These are phyloP conservation scores for Apotomis betuletana DNA, from an alignment of 2,888 invertebrate species.

Conservation along the genomic window DNA sequence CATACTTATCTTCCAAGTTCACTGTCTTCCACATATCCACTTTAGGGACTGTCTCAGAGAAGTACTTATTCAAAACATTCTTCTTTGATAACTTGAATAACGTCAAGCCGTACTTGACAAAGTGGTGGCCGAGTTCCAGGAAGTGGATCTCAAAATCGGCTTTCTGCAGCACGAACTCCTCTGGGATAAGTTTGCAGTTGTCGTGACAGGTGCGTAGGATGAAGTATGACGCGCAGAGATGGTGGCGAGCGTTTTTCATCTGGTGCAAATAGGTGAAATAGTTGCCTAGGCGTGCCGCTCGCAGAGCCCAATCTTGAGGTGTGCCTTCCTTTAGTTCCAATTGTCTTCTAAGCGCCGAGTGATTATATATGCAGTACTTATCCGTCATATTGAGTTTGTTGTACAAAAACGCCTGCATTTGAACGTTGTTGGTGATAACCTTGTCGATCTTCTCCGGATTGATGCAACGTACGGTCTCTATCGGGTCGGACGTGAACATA, in stretches of 20 bases:
- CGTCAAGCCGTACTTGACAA: constrained; percentile 85
- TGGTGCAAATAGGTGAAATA: constrained; percentile 76
- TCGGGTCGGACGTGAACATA: constrained; percentile 71
- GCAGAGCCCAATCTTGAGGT: constrained; percentile 82
- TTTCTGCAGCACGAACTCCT: constrained; percentile 71
- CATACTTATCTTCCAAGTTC: constrained; percentile 58
- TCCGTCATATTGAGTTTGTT: constrained; percentile 80
- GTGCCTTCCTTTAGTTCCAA: constrained; percentile 83
- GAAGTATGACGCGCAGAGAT: constrained; percentile 85
- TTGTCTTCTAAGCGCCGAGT: constrained; percentile 82
- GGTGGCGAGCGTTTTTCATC: constrained; percentile 83
- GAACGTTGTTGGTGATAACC: constrained; percentile 84
- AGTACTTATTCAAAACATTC: constrained; percentile 69
- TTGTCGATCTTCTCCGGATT: constrained; percentile 81
- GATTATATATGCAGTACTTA: constrained; percentile 81
- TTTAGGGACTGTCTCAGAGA: constrained; percentile 63
- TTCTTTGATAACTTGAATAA: constrained; percentile 83
- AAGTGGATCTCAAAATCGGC: constrained; percentile 75
- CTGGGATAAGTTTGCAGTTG: constrained; percentile 75
- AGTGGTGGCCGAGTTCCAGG: constrained; percentile 82
- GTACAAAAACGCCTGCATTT: constrained; percentile 85
- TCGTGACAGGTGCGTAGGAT: constrained; percentile 83
- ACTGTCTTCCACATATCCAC: constrained; percentile 72
- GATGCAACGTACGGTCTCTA: constrained; percentile 63
- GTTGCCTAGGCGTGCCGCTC: constrained; percentile 81